Conservation (phyloP, 2,113 vertebrate species). For the Nicator chloris region DNA sequence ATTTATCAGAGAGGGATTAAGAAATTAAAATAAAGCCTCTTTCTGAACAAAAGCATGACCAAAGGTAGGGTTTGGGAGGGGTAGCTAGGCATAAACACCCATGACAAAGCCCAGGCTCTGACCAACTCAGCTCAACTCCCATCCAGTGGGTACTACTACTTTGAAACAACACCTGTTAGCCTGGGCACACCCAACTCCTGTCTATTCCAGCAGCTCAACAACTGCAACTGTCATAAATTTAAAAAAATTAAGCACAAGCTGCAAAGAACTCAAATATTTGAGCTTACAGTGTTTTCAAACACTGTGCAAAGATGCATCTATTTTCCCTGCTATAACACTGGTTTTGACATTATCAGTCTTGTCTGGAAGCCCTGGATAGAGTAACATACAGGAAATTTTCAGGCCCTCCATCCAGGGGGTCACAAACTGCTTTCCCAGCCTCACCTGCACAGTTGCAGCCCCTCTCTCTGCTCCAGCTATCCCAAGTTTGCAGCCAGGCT, state of each 20-base stretch:
- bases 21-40: not conserved
- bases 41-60: not conserved
- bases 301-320: fast-evolving
- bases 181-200: not conserved
- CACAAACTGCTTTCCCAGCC: not conserved
- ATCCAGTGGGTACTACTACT: not conserved
- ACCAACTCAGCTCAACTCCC: not conserved
- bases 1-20: not conserved
- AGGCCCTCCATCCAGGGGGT: not conserved
- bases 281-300: not conserved
- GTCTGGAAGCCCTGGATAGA: not conserved
- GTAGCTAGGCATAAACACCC: not conserved
- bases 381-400: fast-evolving
- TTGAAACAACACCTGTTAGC: not conserved
- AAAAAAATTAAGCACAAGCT: not conserved
- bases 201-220: not conserved
- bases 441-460: fast-evolving
- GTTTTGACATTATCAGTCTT: not conserved
- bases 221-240: fast-evolving
- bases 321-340: not conserved
- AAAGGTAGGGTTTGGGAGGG: not conserved
- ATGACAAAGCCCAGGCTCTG: not conserved
- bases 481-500: not conserved
- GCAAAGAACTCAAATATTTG: not conserved
- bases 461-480: not conserved